Conservation (phyloP, 2,888 invertebrate genomes). For the Synanthedon vespiformis region DNA sequence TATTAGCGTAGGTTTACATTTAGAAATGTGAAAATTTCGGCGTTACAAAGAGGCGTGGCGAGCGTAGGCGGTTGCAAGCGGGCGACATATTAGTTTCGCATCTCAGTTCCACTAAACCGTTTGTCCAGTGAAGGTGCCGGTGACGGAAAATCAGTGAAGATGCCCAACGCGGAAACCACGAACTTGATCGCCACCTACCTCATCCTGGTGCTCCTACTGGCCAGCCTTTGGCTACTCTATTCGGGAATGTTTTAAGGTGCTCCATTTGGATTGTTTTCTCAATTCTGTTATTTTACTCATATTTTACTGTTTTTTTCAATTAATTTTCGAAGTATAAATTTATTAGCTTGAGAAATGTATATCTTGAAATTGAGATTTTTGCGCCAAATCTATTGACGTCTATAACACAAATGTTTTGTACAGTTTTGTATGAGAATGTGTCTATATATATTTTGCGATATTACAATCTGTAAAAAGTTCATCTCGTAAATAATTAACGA, state of each 20-base stretch:
- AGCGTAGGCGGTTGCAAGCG: slow-evolving; percentile 29
- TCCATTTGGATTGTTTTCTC: slow-evolving; percentile 1
- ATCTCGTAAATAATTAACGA: no score
- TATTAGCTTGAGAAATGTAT: no score
- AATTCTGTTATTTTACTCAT: no score
- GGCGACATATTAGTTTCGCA: slow-evolving; percentile 24
- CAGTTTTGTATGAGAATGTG: no score
- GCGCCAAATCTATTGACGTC: no score
- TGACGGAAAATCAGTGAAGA: slow-evolving; percentile 18
- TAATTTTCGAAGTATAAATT: no score
- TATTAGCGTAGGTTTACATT: slow-evolving; percentile 39
- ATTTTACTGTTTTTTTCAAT: no score
- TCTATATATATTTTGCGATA: no score
- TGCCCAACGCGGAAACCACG: slow-evolving; percentile 73
- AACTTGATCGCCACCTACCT: slow-evolving; percentile 78
- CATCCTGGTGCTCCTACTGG: slow-evolving; percentile 75
- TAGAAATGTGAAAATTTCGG: slow-evolving; percentile 41
- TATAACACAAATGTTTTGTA: no score
- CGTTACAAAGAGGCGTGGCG: slow-evolving; percentile 31
- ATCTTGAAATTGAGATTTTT: no score
- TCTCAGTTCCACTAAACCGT: slow-evolving; percentile 45
- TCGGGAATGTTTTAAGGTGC: slow-evolving; percentile 72
- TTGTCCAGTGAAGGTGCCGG: slow-evolving; percentile 47
- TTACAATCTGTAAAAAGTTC: no score
- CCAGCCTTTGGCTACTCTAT: slow-evolving; percentile 77